phyloP scores from a whole-genome alignment of 2,797 vertebrate genomes.

The Myotis findleyi region DNA sequence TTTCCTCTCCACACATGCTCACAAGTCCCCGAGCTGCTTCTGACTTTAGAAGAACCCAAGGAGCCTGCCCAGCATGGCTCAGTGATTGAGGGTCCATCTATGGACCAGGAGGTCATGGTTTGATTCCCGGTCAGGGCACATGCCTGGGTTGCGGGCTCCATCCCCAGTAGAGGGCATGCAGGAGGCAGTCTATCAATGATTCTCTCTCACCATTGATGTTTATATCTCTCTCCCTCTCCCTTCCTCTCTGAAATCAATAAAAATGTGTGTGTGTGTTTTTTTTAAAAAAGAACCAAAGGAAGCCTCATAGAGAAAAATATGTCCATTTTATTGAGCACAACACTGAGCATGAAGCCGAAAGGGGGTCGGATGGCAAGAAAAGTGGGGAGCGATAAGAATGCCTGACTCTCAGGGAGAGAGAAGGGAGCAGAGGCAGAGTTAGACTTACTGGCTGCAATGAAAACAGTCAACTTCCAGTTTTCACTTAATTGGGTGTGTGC shows the following conservation, averaged over 20 bases:
- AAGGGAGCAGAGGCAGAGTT: background rate
- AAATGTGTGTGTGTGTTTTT: no score
- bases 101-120: no score
- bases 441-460: background rate
- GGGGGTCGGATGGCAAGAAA: conserved; percentile 43
- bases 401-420: background rate
- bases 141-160: no score
- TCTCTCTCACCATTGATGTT: no score
- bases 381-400: background rate
- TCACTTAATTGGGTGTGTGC: background rate
- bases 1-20: no score
- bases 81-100: no score
- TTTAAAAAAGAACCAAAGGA: background rate
- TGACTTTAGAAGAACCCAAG: background rate
- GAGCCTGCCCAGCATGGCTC: no score
- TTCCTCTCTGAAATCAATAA: no score
- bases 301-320: conserved; percentile 84
- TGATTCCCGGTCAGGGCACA: no score
- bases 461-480: background rate
- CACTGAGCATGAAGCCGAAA: conserved; percentile 78
- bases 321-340: conserved; percentile 87
- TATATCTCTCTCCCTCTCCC: no score
- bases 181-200: no score
- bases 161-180: no score
- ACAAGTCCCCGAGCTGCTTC: background rate